These are phyloP conservation scores for Dicranocentrus wangi DNA, from an alignment of 2,888 invertebrate species.

Conservation along the genomic window DNA sequence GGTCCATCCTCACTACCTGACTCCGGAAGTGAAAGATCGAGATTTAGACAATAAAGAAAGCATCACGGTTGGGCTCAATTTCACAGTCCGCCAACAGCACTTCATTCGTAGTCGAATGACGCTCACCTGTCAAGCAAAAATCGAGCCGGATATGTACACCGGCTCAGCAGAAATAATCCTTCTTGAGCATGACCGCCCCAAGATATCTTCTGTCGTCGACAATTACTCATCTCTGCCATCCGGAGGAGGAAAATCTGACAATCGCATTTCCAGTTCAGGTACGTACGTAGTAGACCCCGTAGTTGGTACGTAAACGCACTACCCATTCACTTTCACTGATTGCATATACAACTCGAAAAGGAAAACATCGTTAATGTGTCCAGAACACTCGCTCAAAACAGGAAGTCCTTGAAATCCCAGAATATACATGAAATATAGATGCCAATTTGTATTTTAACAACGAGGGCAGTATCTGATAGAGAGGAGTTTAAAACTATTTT, in stretches of 20 bases:
- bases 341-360: too few species aligned
- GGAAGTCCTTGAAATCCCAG: too few species aligned
- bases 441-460: too few species aligned
- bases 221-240: conserved; percentile 66
- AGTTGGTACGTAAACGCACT: neutral
- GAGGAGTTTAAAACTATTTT: neutral
- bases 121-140: conserved; percentile 66
- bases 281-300: neutral
- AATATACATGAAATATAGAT: too few species aligned
- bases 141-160: conserved; percentile 63
- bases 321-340: neutral
- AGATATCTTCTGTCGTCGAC: conserved; percentile 70
- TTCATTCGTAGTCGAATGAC: conserved; percentile 63
- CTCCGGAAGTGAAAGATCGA: conserved; percentile 36
- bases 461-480: too few species aligned
- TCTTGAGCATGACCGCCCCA: conserved; percentile 67
- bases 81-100: conserved; percentile 66
- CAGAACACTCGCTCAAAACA: too few species aligned
- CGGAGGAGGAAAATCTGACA: conserved; percentile 52
- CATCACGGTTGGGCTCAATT: conserved; percentile 62
- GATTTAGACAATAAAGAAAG: conserved; percentile 65
- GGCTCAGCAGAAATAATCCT: conserved; percentile 54
- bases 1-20: conserved; percentile 56
- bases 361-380: too few species aligned
- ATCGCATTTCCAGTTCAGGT: conserved; percentile 40